A percentile compares a stretch with the other conserved stretches of the same genome.
phyloP scores from a whole-genome alignment of 1,140 invertebrate species.

The Bathynomus jamesi region DNA sequence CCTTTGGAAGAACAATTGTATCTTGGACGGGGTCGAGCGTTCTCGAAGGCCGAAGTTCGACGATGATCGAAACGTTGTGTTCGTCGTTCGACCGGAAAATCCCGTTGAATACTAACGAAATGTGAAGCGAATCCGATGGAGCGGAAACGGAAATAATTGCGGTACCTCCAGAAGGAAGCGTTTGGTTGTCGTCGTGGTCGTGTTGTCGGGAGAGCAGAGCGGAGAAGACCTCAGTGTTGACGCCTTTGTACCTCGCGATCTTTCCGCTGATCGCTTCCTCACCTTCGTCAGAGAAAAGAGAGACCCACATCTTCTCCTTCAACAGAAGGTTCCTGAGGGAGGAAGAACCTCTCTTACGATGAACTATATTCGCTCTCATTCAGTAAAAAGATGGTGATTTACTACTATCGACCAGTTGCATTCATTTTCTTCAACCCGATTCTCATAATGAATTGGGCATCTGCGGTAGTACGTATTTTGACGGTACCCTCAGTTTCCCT shows the following conservation, averaged over 20 bases:
- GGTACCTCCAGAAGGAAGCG: slow-evolving; percentile 55
- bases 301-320: slow-evolving; percentile 66
- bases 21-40: slow-evolving; percentile 23
- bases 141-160: slow-evolving; percentile 71
- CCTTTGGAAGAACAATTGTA: slow-evolving; percentile 23
- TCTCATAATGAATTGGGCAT: too few relatives aligned
- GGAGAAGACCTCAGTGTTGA: slow-evolving; percentile 73
- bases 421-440: too few relatives aligned
- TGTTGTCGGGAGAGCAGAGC: slow-evolving; percentile 56
- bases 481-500: too few relatives aligned
- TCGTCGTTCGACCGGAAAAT: slow-evolving; percentile 59
- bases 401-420: too few relatives aligned
- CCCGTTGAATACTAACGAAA: slow-evolving; percentile 73
- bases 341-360: too few relatives aligned
- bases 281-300: slow-evolving; percentile 60
- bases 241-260: slow-evolving; percentile 46
- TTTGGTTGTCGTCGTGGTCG: not conserved
- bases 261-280: slow-evolving; percentile 40
- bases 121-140: slow-evolving; percentile 65
- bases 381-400: too few relatives aligned
- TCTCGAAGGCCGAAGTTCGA: slow-evolving; percentile 53
- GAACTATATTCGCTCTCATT: too few relatives aligned
- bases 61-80: slow-evolving; percentile 56
- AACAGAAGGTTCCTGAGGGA: slow-evolving; percentile 51
- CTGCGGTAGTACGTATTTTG: too few relatives aligned